Evolutionary conservation across 2,113 vertebrate species (phyloP), one percentile per base, ranked within the genome.

Genomic region (Sciurus niger): DNA sequence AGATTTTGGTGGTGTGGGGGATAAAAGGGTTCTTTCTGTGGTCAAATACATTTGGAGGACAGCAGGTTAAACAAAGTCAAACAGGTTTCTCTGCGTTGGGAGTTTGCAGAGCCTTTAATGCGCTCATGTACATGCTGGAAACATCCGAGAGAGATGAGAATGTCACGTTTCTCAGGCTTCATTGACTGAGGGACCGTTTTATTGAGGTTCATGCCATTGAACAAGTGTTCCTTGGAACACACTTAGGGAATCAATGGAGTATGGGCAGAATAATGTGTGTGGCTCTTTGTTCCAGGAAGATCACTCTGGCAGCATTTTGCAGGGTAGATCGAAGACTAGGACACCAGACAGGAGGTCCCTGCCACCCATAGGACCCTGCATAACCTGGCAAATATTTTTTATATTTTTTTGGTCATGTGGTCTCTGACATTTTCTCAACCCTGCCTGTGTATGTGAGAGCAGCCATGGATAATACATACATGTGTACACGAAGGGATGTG

Each of bases 401-500:
- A 60, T 1, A 2, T n/a, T 58, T 58, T 10, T 2, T 34, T 18
- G 65, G 60, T 60, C 46, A 0, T 30, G 0, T 46, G 43, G 63
- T 51, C 76, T 70, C 78, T 43, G 89, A 60, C n/a, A 48, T 4
- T 28, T 2, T 63, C 37, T 90, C 48, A 28, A 0, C 48, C 32
- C 28, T 1, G 37, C 43, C 32, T 2, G n/a, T 2, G 18, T 25
- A 32, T 16, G 12, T 8, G 17, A 32, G 82, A 46, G 60, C 37
- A 78, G 68, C 65, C 7, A 0, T 24, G 28, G 25, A 0, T 55
- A 1, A 77, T 2, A 18, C 0, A 0, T 10, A 58, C 65, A 63
- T 18, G 32, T 25, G 37, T 20, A 32, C 11, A 2, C 3, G 8
- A 43, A 20, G 3, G 18, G 51, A 24, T 0, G 1, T 22, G 0